These are phyloP conservation scores for Galeopsomyia nigrocyanea DNA, from an alignment of 2,888 invertebrate genomes.

Conservation along the genomic window DNA sequence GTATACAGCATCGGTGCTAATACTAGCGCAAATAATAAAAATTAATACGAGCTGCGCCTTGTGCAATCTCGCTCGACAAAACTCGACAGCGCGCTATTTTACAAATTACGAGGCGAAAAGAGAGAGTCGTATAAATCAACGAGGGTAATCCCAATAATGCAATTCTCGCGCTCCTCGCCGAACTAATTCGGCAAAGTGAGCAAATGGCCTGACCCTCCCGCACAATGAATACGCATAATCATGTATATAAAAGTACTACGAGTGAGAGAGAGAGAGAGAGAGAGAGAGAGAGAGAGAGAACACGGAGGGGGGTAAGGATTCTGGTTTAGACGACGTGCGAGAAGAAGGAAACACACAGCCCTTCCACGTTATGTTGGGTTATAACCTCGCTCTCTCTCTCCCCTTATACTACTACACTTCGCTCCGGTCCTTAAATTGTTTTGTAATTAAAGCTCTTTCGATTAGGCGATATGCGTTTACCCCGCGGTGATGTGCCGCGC, in stretches of 20 bases:
- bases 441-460: slow-evolving; percentile 25
- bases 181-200: slow-evolving; percentile 43
- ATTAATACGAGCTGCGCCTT: slow-evolving; percentile 28
- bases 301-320: too few species aligned
- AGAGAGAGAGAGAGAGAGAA: too few species aligned
- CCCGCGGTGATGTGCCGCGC: neutral
- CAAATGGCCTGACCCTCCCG: slow-evolving; percentile 25
- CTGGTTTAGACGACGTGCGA: neutral
- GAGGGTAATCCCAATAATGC: slow-evolving; percentile 37
- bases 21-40: slow-evolving; percentile 16
- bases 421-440: slow-evolving; percentile 5
- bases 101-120: too few species aligned
- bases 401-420: too few species aligned
- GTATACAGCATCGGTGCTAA: neutral
- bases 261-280: too few species aligned
- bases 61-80: neutral
- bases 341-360: neutral
- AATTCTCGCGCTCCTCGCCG: slow-evolving; percentile 36
- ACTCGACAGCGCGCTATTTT: too few species aligned
- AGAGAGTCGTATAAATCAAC: slow-evolving; percentile 29
- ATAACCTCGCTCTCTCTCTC: neutral
- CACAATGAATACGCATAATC: slow-evolving; percentile 36
- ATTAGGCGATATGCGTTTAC: slow-evolving; percentile 10
- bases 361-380: neutral
- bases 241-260: slow-evolving; percentile 34